Evolutionary conservation across 1,140 invertebrate genomes (phyloP), one percentile per base, ranked within the genome.

Genomic region (Ceratina japonica): DNA sequence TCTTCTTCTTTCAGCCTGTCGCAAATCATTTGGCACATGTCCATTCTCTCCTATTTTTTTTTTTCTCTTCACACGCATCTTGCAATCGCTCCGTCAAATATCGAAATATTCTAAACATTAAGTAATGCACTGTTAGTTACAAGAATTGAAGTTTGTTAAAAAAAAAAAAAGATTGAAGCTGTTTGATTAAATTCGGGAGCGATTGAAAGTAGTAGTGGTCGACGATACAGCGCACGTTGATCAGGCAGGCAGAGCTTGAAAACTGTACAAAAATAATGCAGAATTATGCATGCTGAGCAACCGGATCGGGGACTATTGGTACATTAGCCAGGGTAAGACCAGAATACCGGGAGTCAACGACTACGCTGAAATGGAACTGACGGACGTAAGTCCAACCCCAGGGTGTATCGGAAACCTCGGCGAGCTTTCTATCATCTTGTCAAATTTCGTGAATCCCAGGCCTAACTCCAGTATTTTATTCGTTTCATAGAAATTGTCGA

Each of bases 301-400:
- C 93, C 95, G 97, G 93, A 96, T 96, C 91, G 94, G 94, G 90
- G 95, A 97, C 93, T 98, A 98, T 95, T 94, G 94, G 90, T 97
- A 95, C 93, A 96, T 98, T 93, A 96, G 95, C 94, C 97, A 98
- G 93, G 97, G 97, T 93, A 97, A 97, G 94, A 97, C 97, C 83
- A 95, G 96, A 91, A 97, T 98, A 92, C 97, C 97, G 90, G 96
- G 96, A 91, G 96, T 99, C 92, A 98, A 99, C 94, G 98, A 99
- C 94, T 94, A 93, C 83, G 95, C 96, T 93, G 98, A 99, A 93
- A 96, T 98, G 95, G 94, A 95, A 91, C 91, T 96, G 85, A 98
- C 98, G 89, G 97, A 99, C 94, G 97, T 98, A 97, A 97, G 97
- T 97, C 91, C 90, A 86, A 82, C 80, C 86, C 87, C 82, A 85